phyloP scores from a whole-genome alignment of 2,888 invertebrate species.

The Cecidostiba fungosa region DNA sequence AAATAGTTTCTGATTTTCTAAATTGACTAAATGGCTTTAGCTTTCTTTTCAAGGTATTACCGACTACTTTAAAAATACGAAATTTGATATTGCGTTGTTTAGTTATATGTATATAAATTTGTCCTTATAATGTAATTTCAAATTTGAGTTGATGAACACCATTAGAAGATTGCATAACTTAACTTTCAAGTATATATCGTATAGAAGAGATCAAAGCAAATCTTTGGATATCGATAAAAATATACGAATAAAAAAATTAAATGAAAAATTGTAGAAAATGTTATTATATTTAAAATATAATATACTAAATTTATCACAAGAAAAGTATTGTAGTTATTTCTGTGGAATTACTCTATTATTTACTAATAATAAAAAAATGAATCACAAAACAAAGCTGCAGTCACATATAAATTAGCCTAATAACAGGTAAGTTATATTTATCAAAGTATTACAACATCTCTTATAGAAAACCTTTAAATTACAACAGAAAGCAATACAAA shows the following conservation, averaged over 20 bases:
- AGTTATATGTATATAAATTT: slow-evolving; percentile 39
- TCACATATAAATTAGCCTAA: slow-evolving; percentile 41
- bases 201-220: slow-evolving; percentile 47
- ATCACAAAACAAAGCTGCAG: slow-evolving; percentile 54
- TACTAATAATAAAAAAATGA: slow-evolving; percentile 37
- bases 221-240: not conserved
- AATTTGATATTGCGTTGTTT: slow-evolving; percentile 56
- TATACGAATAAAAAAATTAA: slow-evolving; percentile 33
- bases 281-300: slow-evolving; percentile 38
- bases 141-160: slow-evolving; percentile 43
- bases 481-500: slow-evolving; percentile 38
- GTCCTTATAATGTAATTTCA: slow-evolving; percentile 18
- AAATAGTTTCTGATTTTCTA: slow-evolving; percentile 58
- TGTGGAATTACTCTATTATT: slow-evolving; percentile 34
- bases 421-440: slow-evolving; percentile 32
- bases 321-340: slow-evolving; percentile 48
- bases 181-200: slow-evolving; percentile 15
- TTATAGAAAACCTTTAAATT: slow-evolving; percentile 5
- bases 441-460: slow-evolving; percentile 43
- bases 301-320: slow-evolving; percentile 56
- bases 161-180: slow-evolving; percentile 27
- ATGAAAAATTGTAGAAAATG: slow-evolving; percentile 50
- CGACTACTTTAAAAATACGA: slow-evolving; percentile 51
- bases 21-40: slow-evolving; percentile 60
- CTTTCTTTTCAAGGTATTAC: slow-evolving; percentile 29